These are phyloP conservation scores for Planiliza haematocheilus DNA, from an alignment of 2,113 vertebrate genomes.

Conservation along the genomic window DNA sequence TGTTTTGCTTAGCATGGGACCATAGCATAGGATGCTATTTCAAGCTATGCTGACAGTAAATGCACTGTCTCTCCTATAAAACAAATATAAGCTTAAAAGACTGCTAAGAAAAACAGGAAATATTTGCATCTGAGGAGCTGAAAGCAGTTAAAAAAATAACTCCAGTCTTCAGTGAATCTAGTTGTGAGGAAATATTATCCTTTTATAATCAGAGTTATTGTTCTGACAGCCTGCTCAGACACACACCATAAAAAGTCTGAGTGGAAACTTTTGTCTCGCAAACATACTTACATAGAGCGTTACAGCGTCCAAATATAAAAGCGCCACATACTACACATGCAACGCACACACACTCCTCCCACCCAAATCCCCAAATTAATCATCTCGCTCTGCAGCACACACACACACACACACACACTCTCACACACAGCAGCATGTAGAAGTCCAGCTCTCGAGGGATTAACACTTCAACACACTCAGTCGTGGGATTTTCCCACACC, in stretches of 20 bases:
- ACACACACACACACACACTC: conserved; percentile 15
- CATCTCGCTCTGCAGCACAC: conserved; percentile 34
- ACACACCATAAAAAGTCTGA: background rate
- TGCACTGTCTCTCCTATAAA: too few species aligned
- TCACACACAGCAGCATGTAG: conserved; percentile 5
- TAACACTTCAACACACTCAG: conserved; percentile 65
- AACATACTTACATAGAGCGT: background rate
- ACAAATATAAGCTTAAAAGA: too few species aligned
- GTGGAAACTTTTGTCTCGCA: background rate
- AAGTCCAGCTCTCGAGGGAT: conserved; percentile 57
- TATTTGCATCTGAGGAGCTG: too few species aligned
- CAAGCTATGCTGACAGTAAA: too few species aligned
- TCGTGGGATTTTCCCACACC: conserved; percentile 68
- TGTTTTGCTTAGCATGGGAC: too few species aligned
- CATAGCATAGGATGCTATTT: too few species aligned
- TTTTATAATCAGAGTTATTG: too few species aligned
- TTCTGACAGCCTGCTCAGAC: too few species aligned
- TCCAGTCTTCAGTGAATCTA: too few species aligned
- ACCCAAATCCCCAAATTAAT: conserved; percentile 49
- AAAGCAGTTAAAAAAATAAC: too few species aligned
- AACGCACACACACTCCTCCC: conserved; percentile 10
- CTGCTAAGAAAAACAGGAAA: too few species aligned
- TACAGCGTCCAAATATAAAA: conserved; percentile 1
- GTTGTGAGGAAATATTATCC: too few species aligned
- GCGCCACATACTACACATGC: conserved; percentile 1